These are phyloP conservation scores for Microcebus tavaratra DNA, from an alignment of 2,113 vertebrate species.

Conservation along the genomic window DNA sequence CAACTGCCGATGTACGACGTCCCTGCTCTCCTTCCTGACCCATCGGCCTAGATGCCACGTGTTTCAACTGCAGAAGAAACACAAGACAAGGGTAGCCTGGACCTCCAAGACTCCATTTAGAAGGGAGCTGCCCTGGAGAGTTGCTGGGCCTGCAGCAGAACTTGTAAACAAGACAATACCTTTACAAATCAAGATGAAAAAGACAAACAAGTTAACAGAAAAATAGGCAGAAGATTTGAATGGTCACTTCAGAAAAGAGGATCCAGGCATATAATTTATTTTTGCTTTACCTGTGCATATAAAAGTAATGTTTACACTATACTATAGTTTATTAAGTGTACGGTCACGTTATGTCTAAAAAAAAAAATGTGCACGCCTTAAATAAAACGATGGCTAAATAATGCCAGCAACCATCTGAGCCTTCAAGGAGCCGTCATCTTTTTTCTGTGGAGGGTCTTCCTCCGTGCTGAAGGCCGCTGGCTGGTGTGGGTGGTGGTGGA, in stretches of 20 bases:
- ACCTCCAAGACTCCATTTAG: background rate
- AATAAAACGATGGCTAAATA: background rate
- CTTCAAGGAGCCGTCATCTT: background rate
- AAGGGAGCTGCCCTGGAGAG: background rate
- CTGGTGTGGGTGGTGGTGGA: background rate
- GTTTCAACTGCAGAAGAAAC: background rate
- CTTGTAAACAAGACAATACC: background rate
- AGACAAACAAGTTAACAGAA: background rate
- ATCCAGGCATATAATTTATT: background rate
- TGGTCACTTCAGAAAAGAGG: background rate
- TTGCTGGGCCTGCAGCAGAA: background rate
- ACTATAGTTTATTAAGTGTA: background rate
- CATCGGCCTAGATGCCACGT: background rate
- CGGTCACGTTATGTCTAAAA: background rate
- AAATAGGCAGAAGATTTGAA: background rate
- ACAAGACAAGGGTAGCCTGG: too few relatives aligned
- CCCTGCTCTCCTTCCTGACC: background rate
- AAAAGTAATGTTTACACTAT: background rate
- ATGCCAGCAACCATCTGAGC: background rate
- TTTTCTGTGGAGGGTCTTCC: background rate
- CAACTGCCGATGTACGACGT: too few relatives aligned
- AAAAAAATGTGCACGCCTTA: background rate
- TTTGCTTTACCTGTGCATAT: background rate
- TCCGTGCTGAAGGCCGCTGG: background rate
- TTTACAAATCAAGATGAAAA: background rate